Conservation (phyloP, 1,140 invertebrate species). For the Maniola jurtina region DNA sequence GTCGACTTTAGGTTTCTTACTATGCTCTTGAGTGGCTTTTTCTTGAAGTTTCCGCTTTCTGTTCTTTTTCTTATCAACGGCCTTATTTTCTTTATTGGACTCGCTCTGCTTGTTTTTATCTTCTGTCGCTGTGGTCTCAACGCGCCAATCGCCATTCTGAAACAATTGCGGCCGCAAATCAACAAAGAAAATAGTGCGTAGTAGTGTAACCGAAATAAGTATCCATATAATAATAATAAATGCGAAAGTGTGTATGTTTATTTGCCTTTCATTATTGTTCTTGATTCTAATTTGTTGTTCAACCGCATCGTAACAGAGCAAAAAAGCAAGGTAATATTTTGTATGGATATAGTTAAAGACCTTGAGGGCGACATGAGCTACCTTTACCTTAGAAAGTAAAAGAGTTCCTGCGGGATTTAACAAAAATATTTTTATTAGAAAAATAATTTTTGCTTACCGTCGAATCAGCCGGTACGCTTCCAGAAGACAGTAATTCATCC, state of each 20-base stretch:
- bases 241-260: too few species aligned
- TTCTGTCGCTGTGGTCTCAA: conserved; percentile 45
- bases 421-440: background rate
- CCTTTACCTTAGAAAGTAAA: too few species aligned
- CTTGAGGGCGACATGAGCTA: too few species aligned
- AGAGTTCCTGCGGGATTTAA: too few species aligned
- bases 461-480: conserved; percentile 9
- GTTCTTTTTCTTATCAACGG: conserved; percentile 30
- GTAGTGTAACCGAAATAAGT: too few species aligned
- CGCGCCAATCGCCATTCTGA: conserved; percentile 55
- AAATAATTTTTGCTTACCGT: conserved; percentile 29
- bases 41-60: conserved; percentile 27
- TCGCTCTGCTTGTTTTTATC: conserved; percentile 37
- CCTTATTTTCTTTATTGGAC: conserved; percentile 43
- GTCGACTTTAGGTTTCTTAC: conserved; percentile 34
- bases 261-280: too few species aligned
- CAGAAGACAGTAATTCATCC: conserved; percentile 34
- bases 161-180: conserved; percentile 6
- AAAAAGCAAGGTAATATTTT: too few species aligned
- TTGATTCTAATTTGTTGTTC: too few species aligned
- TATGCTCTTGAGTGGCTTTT: conserved; percentile 1
- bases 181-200: too few species aligned
- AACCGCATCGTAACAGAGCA: background rate
- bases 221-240: too few species aligned
- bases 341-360: too few species aligned